These are phyloP conservation scores for Pollenia labialis DNA, from an alignment of 2,888 invertebrate species.

Conservation along the genomic window DNA sequence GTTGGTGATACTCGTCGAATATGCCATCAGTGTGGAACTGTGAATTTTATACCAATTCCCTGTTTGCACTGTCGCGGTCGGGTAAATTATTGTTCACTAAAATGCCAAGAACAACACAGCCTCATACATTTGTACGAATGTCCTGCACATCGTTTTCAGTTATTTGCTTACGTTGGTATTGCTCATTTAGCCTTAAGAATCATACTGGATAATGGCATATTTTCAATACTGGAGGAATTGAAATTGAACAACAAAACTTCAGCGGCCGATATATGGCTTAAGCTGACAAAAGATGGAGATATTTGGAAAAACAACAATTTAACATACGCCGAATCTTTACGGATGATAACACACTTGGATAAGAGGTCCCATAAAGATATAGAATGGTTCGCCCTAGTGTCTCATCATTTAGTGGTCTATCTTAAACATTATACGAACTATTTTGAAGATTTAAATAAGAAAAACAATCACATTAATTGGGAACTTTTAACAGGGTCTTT, in stretches of 20 bases:
- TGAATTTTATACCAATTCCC: constrained; percentile 87
- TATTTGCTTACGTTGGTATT: constrained; percentile 90
- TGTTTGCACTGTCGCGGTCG: constrained; percentile 87
- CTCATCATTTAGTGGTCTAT: constrained; percentile 88
- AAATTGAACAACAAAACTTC: constrained; percentile 4
- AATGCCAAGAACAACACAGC: constrained; percentile 86
- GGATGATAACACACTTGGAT: constrained; percentile 88
- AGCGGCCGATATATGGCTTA: constrained; percentile 75
- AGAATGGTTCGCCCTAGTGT: constrained; percentile 89
- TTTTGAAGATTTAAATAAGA: constrained; percentile 85
- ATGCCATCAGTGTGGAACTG: constrained; percentile 91
- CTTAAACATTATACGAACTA: constrained; percentile 88
- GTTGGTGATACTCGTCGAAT: constrained; percentile 84
- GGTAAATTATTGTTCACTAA: constrained; percentile 88
- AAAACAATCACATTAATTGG: constrained; percentile 81
- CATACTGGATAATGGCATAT: constrained; percentile 85
- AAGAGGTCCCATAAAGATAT: constrained; percentile 88
- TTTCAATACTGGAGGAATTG: constrained; percentile 74
- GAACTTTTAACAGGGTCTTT: constrained; percentile 86
- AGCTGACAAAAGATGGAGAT: constrained; percentile 60
- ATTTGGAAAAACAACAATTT: constrained; percentile 44
- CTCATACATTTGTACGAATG: constrained; percentile 90
- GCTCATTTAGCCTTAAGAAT: constrained; percentile 91
- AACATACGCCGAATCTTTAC: constrained; percentile 75
- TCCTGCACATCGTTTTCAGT: constrained; percentile 86